phyloP scores from a whole-genome alignment of 2,888 invertebrate species.

The Mythimna lalbum region DNA sequence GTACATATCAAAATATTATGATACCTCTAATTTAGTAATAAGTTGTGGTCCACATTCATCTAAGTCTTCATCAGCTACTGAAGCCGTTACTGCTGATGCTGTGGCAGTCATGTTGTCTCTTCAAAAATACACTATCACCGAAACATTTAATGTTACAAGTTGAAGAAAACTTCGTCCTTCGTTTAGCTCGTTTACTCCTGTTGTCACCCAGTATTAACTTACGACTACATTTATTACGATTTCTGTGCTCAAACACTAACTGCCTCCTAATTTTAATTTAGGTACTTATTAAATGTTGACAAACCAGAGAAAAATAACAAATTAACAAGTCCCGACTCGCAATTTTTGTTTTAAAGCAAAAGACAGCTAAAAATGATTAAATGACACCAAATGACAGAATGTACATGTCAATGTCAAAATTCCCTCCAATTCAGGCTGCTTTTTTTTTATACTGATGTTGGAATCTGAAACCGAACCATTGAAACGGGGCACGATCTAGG shows the following conservation, averaged over 20 bases:
- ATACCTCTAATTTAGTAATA: constrained; percentile 93
- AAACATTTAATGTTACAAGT: constrained; percentile 64
- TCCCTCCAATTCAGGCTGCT: constrained; percentile 34
- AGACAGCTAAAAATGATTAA: not conserved
- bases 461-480: too few relatives aligned
- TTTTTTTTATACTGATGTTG: too few relatives aligned
- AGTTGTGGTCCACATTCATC: constrained; percentile 94
- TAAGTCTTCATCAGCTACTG: constrained; percentile 87
- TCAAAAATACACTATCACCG: constrained; percentile 66
- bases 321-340: constrained; percentile 22
- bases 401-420: constrained; percentile 28
- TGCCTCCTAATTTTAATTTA: not conserved
- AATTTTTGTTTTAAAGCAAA: constrained; percentile 21
- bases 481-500: too few relatives aligned
- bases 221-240: not conserved
- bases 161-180: not conserved
- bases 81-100: constrained; percentile 88
- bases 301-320: constrained; percentile 9
- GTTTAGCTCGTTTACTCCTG: not conserved
- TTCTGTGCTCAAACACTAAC: not conserved
- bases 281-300: not conserved
- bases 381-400: constrained; percentile 17
- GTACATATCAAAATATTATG: not conserved
- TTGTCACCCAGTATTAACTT: not conserved
- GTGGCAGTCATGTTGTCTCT: constrained; percentile 80